A percentile compares a stretch with the other conserved stretches of the same genome.
Evolutionary conservation across 2,113 vertebrate genomes (phyloP).

Genomic region (Nothocercus nigrocapillus): DNA sequence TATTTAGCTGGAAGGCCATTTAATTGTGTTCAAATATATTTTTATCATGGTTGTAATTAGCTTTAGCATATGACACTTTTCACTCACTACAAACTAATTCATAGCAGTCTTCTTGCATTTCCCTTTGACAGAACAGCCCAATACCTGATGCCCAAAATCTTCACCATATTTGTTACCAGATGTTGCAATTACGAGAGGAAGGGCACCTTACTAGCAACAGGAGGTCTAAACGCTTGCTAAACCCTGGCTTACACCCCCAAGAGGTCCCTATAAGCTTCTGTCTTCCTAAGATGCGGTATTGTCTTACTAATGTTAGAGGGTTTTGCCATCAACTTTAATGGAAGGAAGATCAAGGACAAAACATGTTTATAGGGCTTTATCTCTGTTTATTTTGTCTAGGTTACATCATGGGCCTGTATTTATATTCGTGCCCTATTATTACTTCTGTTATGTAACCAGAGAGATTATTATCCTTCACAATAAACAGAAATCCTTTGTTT

Average conservation of each 20-base stretch:
- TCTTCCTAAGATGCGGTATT: not conserved
- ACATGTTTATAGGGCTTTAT: not conserved
- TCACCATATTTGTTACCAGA: not conserved
- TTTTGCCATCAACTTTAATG: not conserved
- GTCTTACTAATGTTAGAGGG: not conserved
- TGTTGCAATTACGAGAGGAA: not conserved
- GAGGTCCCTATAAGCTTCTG: not conserved
- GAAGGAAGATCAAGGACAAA: not conserved
- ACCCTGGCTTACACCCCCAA: not conserved
- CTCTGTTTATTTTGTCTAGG: not conserved
- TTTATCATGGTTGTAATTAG: not conserved
- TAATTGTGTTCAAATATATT: not conserved
- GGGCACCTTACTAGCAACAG: not conserved
- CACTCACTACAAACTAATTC: not conserved
- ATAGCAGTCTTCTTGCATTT: not conserved
- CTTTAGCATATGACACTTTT: not conserved
- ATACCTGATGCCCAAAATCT: not conserved
- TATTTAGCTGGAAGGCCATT: not conserved
- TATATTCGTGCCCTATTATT: not conserved
- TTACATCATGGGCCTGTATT: not conserved
- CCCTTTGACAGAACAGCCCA: not conserved
- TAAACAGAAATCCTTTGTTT: not conserved
- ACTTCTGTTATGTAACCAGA: not conserved
- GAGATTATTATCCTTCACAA: not conserved
- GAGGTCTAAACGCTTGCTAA: not conserved